Percentiles rank a stretch among this genome's conserved stretches.
These are phyloP conservation scores for Tinea semifulvella DNA, from an alignment of 2,888 invertebrate species.

Conservation along the genomic window DNA sequence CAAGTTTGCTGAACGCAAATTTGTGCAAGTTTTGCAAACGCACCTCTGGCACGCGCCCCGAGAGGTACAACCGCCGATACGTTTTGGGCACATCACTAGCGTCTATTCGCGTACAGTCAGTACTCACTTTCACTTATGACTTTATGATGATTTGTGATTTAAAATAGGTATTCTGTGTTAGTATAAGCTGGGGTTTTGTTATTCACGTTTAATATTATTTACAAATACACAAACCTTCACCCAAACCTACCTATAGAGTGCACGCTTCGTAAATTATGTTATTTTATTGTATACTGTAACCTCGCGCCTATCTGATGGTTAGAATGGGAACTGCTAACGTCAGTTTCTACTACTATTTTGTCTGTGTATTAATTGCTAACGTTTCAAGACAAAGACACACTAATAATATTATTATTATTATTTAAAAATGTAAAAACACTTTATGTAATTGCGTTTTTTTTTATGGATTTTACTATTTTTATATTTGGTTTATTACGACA, in stretches of 20 bases:
- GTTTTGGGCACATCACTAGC: conserved; percentile 46
- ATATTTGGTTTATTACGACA: too few relatives aligned
- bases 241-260: conserved; percentile 2
- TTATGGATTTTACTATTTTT: too few relatives aligned
- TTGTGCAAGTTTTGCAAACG: conserved; percentile 85
- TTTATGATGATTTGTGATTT: neutral
- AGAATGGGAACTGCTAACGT: too few relatives aligned
- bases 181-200: conserved; percentile 8
- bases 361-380: too few relatives aligned
- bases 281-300: too few relatives aligned
- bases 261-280: too few relatives aligned
- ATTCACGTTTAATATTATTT: neutral
- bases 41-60: conserved; percentile 98
- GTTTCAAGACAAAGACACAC: too few relatives aligned
- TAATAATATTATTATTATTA: too few relatives aligned
- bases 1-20: conserved; percentile 61
- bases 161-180: conserved; percentile 5
- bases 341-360: too few relatives aligned
- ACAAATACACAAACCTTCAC: neutral
- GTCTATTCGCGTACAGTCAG: conserved; percentile 40
- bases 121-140: conserved; percentile 27
- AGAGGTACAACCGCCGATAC: conserved; percentile 62
- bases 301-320: too few relatives aligned
- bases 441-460: too few relatives aligned
- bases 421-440: too few relatives aligned